Base-by-base conservation (phyloP, 2,113 vertebrate genomes). In the Echinops telfairi region DNA sequence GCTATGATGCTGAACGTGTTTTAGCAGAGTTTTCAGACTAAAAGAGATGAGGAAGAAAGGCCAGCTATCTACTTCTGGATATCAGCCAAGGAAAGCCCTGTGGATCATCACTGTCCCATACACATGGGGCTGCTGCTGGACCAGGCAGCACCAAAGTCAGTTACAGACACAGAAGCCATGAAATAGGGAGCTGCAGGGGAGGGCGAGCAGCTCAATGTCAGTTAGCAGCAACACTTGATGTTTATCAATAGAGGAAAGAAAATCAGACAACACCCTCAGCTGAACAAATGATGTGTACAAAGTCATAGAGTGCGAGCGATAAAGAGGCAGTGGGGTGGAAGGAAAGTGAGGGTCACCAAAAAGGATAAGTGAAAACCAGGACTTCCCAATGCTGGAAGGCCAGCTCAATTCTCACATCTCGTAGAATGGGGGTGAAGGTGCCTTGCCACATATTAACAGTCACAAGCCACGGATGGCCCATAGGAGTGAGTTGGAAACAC, bases 391-490 rank as follows among this genome's bases (percentile, higher is more conserved):
- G 79, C 7, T 31, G 57, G 38, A 79, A 58, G 33, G 29, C 38
- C 8, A 38, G 38, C 17, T 75, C 25, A 19, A 22, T 19, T n/a
- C 19, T 43, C 25, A 36, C 36, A 29, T 38, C 7, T 9, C 14
- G 17, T 19, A 31, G 23, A 27, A 33, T 23, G 7, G 27, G 31
- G 38, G 8, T 57, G 23, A 31, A 57, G 7, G 12, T 33, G 19
- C 4, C 31, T 36, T 16, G 19, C 53, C 25, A 14, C 25, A 38
- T 3, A 38, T 3, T 3, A 15, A 38, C 7, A 78, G 43, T 2
- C 43, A 0, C 16, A 62, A 79, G 4, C 2, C 0, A 0, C 6
- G 1, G 23, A 36, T n/a, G n/a, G 64, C 10, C 10, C 2, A 7
- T 40, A 31, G n/a, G 31, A 2, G 0, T 53, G 27, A 53, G 38